Evolutionary conservation across 2,888 invertebrate species (phyloP).

Genomic region (Gryllus longicercus): DNA sequence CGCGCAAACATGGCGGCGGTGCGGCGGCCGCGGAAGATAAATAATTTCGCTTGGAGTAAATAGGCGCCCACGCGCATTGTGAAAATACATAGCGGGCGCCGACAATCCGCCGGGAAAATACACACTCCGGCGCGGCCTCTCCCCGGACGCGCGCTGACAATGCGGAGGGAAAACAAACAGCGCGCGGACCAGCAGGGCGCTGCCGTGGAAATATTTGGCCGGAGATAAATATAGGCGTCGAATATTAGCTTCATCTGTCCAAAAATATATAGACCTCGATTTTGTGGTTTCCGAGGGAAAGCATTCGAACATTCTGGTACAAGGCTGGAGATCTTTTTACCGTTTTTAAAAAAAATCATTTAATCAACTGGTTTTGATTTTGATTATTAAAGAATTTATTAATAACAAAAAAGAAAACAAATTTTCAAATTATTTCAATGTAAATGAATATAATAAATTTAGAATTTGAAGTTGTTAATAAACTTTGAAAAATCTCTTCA

Average conservation of each 20-base stretch:
- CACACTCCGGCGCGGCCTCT: neutral
- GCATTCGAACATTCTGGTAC: too few relatives aligned
- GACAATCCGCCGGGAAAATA: conserved; percentile 3
- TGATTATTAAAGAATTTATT: too few relatives aligned
- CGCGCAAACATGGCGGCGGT: neutral
- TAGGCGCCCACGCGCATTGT: neutral
- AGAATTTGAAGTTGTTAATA: too few relatives aligned
- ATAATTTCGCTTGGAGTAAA: neutral
- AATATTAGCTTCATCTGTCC: neutral
- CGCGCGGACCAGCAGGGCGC: neutral
- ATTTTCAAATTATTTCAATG: too few relatives aligned
- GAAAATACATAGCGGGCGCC: neutral
- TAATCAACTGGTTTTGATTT: too few relatives aligned
- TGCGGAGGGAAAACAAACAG: neutral
- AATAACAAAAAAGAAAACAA: too few relatives aligned
- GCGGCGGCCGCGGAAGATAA: neutral
- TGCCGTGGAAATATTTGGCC: neutral
- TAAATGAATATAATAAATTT: too few relatives aligned
- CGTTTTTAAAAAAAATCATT: too few relatives aligned
- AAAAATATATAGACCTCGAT: neutral
- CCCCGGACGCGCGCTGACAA: neutral
- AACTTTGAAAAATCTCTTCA: too few relatives aligned
- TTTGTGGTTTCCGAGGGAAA: too few relatives aligned
- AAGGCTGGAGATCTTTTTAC: too few relatives aligned
- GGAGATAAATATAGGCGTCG: neutral